Conservation (phyloP, 1,140 invertebrate species). For the Heliconius hewitsoni region DNA sequence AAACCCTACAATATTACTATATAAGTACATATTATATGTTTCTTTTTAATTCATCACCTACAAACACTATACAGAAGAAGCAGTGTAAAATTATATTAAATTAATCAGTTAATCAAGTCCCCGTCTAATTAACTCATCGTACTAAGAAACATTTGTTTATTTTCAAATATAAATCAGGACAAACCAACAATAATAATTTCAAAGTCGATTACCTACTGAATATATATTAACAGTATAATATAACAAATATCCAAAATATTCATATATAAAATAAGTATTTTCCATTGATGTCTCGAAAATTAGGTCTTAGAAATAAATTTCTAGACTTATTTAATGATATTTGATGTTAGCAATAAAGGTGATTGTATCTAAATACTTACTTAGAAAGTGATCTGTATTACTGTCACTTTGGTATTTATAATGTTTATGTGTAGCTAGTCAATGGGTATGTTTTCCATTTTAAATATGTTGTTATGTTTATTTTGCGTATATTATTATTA, state of each 20-base stretch:
- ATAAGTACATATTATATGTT: no score
- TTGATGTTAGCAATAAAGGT: conserved; percentile 35
- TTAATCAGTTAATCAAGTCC: background rate
- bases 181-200: background rate
- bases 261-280: background rate
- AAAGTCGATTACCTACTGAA: background rate
- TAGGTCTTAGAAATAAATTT: background rate
- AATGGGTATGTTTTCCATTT: background rate
- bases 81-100: background rate
- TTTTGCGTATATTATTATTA: no score
- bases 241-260: background rate
- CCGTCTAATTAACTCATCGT: background rate
- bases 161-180: background rate
- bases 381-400: background rate
- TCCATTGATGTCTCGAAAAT: background rate
- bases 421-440: no score
- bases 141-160: conserved; percentile 2
- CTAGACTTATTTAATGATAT: conserved; percentile 22
- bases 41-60: background rate
- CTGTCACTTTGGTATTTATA: background rate
- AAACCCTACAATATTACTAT: no score
- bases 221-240: no score
- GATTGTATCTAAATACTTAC: background rate
- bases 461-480: no score
- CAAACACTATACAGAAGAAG: no score